Percentiles rank a stretch among this genome's conserved stretches.
phyloP scores from a whole-genome alignment of 2,113 vertebrate species.

The Aix galericulata region DNA sequence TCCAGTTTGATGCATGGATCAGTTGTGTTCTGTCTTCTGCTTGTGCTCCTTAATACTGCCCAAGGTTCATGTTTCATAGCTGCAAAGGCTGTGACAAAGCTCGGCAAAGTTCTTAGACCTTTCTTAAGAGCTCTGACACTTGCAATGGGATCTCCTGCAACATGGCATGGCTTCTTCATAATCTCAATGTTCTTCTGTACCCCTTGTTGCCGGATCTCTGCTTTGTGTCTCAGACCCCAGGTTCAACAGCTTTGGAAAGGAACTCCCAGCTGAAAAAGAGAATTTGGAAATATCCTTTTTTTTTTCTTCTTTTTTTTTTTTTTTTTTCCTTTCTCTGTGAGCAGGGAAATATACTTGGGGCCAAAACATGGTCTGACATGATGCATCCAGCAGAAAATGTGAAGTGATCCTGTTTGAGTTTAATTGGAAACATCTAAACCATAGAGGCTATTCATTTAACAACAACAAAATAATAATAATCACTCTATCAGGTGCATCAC shows the following conservation, averaged over 20 bases:
- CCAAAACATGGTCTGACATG: background rate
- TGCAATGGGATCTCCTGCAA: background rate
- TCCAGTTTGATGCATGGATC: background rate
- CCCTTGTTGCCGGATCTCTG: background rate
- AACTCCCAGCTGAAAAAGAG: slow-evolving; percentile 19
- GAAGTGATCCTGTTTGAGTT: background rate
- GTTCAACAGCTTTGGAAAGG: slow-evolving; percentile 8
- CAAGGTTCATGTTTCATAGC: background rate
- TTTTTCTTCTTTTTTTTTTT: background rate
- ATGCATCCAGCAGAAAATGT: background rate
- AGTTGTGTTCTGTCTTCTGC: background rate
- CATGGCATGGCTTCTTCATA: background rate
- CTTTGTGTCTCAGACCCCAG: background rate
- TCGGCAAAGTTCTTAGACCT: background rate
- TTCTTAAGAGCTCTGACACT: background rate
- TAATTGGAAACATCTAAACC: background rate
- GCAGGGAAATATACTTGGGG: background rate
- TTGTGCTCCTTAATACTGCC: background rate
- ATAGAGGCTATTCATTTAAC: background rate
- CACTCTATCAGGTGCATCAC: background rate
- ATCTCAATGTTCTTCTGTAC: background rate
- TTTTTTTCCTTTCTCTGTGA: background rate
- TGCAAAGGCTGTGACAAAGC: background rate
- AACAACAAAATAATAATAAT: background rate
- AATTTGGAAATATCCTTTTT: background rate